phyloP scores from a whole-genome alignment of 37 sponge, comb jelly and placozoan genomes.

The Cladorhizidae sp. region DNA sequence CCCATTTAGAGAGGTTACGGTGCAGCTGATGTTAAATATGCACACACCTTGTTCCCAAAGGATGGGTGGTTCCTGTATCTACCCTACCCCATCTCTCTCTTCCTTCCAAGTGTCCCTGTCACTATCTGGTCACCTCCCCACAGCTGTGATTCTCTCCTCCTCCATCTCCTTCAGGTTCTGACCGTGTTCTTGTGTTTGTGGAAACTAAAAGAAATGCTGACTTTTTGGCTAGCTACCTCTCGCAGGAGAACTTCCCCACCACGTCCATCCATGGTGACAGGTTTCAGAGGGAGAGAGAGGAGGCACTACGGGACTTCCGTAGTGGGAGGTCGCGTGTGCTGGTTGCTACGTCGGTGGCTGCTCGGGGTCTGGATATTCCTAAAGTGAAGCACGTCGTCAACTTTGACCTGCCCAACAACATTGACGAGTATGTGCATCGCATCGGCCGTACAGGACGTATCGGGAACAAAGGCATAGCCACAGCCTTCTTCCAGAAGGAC shows the following conservation, averaged over 20 bases:
- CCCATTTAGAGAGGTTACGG: too few species aligned
- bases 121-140: neutral
- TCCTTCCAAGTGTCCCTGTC: neutral
- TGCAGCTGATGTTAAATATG: too few species aligned
- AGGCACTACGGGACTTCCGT: slow-evolving; percentile 89
- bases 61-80: neutral
- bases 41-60: neutral
- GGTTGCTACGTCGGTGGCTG: slow-evolving; percentile 95
- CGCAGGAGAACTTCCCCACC: slow-evolving; percentile 86
- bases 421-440: slow-evolving; percentile 96
- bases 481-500: slow-evolving; percentile 86
- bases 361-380: slow-evolving; percentile 94
- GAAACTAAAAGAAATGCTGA: slow-evolving; percentile 95
- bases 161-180: slow-evolving; percentile 38
- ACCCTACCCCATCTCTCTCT: neutral
- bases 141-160: too few species aligned
- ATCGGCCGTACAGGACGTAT: slow-evolving; percentile 96
- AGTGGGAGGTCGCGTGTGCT: slow-evolving; percentile 80
- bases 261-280: slow-evolving; percentile 97
- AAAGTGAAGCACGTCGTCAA: slow-evolving; percentile 94
- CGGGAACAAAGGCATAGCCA: slow-evolving; percentile 88
- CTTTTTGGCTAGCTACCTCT: slow-evolving; percentile 87
- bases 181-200: slow-evolving; percentile 87
- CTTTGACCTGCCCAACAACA: slow-evolving; percentile 86
- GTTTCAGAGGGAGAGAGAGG: slow-evolving; percentile 92